These are phyloP conservation scores for Gordius sp. DNA, from an alignment of 2,888 invertebrate genomes.

Conservation along the genomic window DNA sequence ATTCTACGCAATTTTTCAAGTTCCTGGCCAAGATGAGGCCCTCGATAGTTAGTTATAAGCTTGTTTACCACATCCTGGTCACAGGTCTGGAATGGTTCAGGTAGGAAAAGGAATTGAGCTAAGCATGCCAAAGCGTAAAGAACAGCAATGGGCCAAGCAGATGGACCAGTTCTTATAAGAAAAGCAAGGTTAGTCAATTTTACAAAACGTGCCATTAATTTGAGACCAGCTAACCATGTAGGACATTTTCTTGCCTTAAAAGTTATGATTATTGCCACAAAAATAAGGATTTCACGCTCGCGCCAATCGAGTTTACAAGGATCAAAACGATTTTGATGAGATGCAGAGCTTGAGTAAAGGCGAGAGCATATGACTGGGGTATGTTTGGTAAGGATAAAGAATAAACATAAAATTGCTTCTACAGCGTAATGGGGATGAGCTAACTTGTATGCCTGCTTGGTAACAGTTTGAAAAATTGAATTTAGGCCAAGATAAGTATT, in stretches of 20 bases:
- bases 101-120: background rate
- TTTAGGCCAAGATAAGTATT: no score
- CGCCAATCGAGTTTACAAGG: background rate
- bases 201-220: background rate
- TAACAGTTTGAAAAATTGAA: no score
- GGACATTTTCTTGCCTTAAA: background rate
- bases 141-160: background rate
- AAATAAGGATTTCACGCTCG: background rate
- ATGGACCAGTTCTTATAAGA: constrained; percentile 3
- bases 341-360: background rate
- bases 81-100: no score
- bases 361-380: background rate
- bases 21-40: no score
- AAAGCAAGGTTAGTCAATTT: background rate
- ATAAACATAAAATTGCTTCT: background rate
- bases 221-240: background rate
- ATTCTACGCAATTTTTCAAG: no score
- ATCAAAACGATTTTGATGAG: constrained; percentile 1
- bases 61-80: no score
- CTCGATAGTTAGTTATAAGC: no score
- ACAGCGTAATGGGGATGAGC: background rate
- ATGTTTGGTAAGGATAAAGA: background rate
- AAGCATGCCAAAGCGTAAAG: background rate
- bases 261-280: constrained; percentile 2
- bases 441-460: no score